Evolutionary conservation across 2,113 vertebrate species (phyloP).

Genomic region (Naja naja): DNA sequence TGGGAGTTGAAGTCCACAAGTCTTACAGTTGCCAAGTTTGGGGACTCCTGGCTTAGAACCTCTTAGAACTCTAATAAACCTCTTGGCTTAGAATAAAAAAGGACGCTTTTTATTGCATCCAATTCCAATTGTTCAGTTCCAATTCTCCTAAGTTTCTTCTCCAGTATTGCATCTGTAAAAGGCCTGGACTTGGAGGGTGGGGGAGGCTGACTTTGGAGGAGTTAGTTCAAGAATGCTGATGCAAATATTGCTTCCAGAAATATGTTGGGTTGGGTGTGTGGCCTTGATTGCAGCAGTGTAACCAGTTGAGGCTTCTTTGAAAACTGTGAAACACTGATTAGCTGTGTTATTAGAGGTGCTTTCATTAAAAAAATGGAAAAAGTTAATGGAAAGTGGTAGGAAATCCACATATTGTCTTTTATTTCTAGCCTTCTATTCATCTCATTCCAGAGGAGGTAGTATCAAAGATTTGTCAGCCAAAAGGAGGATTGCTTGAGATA

Average conservation of each 20-base stretch:
- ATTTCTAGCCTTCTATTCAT: background rate
- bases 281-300: background rate
- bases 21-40: too few relatives aligned
- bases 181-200: background rate
- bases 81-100: background rate
- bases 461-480: background rate
- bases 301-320: background rate
- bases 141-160: background rate
- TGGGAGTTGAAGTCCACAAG: too few relatives aligned
- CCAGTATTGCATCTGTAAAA: background rate
- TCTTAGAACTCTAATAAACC: too few relatives aligned
- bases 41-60: too few relatives aligned
- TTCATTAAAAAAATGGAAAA: background rate
- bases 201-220: background rate
- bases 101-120: background rate
- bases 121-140: fast-evolving
- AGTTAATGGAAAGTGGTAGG: background rate
- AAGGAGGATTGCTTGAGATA: background rate
- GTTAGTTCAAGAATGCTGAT: background rate
- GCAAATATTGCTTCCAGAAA: background rate
- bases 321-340: background rate
- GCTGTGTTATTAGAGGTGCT: background rate
- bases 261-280: background rate
- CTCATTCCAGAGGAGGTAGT: background rate
- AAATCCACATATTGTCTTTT: background rate